Conservation (phyloP, 2,113 vertebrate species). For the Mobula hypostoma region DNA sequence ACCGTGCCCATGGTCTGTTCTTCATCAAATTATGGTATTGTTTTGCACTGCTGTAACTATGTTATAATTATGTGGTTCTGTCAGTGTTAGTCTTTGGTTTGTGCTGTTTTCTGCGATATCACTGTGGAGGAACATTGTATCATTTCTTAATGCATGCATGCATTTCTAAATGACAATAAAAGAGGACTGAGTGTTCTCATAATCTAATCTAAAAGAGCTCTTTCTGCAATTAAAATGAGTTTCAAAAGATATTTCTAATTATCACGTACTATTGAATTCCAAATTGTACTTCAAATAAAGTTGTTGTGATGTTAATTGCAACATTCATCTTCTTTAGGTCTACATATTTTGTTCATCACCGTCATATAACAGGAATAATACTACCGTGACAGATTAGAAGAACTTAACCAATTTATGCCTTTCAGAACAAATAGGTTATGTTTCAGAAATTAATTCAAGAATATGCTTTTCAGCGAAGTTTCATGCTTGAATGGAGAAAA, state of each 20-base stretch:
- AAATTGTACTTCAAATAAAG: background rate
- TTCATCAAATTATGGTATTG: too few relatives aligned
- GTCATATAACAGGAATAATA: background rate
- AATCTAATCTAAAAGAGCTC: background rate
- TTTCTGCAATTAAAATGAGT: background rate
- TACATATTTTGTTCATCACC: background rate
- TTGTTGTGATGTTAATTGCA: background rate
- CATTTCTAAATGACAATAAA: too few relatives aligned
- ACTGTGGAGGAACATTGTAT: too few relatives aligned
- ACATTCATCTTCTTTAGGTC: background rate
- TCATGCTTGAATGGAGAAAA: background rate
- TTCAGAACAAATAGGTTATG: slow-evolving; percentile 1
- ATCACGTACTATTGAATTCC: background rate
- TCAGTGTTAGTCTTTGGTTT: too few relatives aligned
- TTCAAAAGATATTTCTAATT: background rate
- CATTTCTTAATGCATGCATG: too few relatives aligned
- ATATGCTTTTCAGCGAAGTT: background rate
- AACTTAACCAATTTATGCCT: background rate
- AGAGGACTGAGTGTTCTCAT: too few relatives aligned
- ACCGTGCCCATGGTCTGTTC: too few relatives aligned
- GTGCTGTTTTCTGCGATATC: too few relatives aligned
- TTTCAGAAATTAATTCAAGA: slow-evolving; percentile 29
- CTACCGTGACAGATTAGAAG: background rate
- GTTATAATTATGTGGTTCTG: too few relatives aligned
- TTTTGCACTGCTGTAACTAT: too few relatives aligned